Conservation (phyloP, 2,797 vertebrate genomes). For the Pteropus rufus region DNA sequence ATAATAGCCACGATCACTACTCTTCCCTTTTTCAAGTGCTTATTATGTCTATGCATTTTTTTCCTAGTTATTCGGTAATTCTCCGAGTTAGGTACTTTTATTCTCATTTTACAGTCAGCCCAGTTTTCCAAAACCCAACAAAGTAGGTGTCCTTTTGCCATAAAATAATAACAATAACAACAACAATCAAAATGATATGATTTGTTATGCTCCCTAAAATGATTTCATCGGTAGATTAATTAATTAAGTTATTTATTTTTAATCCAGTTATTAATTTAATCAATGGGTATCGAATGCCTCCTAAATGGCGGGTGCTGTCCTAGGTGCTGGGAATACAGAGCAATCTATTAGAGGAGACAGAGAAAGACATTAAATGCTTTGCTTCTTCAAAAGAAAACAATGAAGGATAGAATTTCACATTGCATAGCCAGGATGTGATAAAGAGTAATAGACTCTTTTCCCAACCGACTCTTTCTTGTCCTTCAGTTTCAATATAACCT, state of each 20-base stretch:
- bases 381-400: background rate
- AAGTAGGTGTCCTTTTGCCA: background rate
- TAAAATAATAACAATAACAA: background rate
- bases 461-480: background rate
- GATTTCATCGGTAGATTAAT: background rate
- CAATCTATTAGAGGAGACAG: background rate
- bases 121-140: background rate
- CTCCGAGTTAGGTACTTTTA: background rate
- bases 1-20: background rate
- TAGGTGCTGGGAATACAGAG: background rate
- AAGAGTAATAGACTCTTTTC: background rate
- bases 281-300: background rate
- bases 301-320: background rate
- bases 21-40: background rate
- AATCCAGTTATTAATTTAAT: background rate
- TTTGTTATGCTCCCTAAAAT: background rate
- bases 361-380: background rate
- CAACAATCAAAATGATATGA: background rate
- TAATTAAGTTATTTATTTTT: background rate
- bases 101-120: background rate
- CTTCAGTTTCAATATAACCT: background rate
- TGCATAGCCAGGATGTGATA: background rate
- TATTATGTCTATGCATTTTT: background rate
- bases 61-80: background rate
- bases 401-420: background rate